Evolutionary conservation across 2,797 vertebrate genomes (phyloP), one percentile per base, ranked within the genome.

Genomic region (Hydrolagus colliei): DNA sequence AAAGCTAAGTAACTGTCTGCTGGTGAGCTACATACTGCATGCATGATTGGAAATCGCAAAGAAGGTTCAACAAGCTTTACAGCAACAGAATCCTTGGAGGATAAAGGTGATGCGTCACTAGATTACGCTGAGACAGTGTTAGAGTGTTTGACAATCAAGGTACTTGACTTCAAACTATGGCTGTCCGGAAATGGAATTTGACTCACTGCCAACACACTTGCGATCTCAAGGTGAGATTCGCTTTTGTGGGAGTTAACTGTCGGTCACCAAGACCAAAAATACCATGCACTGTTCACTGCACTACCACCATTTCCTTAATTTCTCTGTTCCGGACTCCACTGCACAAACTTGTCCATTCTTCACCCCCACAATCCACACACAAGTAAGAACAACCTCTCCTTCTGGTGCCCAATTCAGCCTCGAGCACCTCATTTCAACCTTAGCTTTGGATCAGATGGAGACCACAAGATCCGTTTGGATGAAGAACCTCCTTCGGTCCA

Each of bases 241-340:
- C n/a, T 41, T 35, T 14, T 27, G 65, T 84, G 65, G 65, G 79
- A 84, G 79, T 84, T 84, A 52, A 82, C 16, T 84, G 79, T 84
- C 79, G 12, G 22, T 80, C 78, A 80, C 32, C 32, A 67, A 12
- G 35, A 35, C 63, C 35, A 84, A 67, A 84, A 68, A 18, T 71
- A 35, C 79, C 65, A 68, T 71, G 79, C 32, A 68, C 65, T 20
- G 32, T 32, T 27, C 27, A 6, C 41, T 35, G 27, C 18, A 65
- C 65, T 84, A 84, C 27, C 75, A 61, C 18, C 79, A 41, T 68
- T 84, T 84, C 32, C 32, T 84, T 10, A 41, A 10, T 52, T 20
- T 9, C 7, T 84, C 16, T 41, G 79, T 7, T 63, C n/a, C 65
- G 32, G 52, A 1, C 32, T 68, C 27, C 63, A 82, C 63, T 6